Conservation (phyloP, 2,113 vertebrate species). For the Micromys minutus region DNA sequence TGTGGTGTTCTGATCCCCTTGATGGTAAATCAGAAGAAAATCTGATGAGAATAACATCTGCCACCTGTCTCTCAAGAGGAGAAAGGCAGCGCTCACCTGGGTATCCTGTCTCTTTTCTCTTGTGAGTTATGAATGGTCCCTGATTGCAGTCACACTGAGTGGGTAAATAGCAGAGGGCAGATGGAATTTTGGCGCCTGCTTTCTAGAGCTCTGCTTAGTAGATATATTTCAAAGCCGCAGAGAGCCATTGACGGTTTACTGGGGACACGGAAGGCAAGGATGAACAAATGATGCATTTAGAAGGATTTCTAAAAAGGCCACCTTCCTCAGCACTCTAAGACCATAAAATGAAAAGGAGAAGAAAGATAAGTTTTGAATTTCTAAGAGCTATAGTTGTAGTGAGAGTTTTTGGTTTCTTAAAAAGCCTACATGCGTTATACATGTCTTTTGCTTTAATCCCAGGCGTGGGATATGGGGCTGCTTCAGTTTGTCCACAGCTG, state of each 20-base stretch:
- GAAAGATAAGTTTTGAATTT: not conserved
- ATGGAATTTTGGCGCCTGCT: not conserved
- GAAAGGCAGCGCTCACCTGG: not conserved
- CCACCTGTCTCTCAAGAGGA: slow-evolving; percentile 40
- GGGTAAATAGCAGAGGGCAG: slow-evolving; percentile 54
- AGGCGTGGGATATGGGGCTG: too few relatives aligned
- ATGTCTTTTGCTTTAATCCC: too few relatives aligned
- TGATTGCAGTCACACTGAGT: slow-evolving; percentile 57
- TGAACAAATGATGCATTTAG: slow-evolving; percentile 2
- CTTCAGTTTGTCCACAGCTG: too few relatives aligned
- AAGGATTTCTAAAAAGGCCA: not conserved
- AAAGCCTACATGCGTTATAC: too few relatives aligned
- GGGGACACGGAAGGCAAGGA: not conserved
- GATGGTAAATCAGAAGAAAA: slow-evolving; percentile 25
- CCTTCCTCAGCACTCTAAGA: not conserved
- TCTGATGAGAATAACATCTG: not conserved
- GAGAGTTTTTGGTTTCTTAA: too few relatives aligned
- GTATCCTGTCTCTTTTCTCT: slow-evolving; percentile 60
- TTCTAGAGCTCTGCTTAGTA: not conserved
- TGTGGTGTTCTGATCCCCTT: not conserved
- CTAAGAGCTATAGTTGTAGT: not conserved
- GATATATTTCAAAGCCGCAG: not conserved
- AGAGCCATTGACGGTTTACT: not conserved
- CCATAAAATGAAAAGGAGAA: not conserved
- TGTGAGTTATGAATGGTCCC: slow-evolving; percentile 66